A percentile compares a stretch with the other conserved stretches of the same genome.
These are phyloP conservation scores for Yoshiicerus persimilis DNA, from an alignment of 1,140 invertebrate species.

Conservation along the genomic window DNA sequence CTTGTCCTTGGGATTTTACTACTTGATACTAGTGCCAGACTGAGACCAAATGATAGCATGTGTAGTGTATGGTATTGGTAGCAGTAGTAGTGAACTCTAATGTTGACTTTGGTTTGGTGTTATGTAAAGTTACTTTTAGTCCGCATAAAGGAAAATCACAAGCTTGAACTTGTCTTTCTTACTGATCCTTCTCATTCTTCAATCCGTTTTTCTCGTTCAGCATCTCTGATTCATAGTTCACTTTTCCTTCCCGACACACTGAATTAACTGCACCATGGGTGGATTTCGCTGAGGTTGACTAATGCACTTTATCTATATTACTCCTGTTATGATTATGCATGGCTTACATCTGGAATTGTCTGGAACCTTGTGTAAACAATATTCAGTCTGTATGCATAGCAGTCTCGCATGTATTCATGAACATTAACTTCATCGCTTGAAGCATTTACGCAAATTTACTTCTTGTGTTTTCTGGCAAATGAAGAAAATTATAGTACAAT, in stretches of 20 bases:
- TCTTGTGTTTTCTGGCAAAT: neutral
- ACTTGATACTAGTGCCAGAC: neutral
- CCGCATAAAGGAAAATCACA: neutral
- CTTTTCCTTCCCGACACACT: neutral
- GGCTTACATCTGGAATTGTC: neutral
- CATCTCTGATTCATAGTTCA: neutral
- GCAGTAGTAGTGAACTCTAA: neutral
- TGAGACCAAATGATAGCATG: neutral
- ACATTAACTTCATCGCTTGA: too few relatives aligned
- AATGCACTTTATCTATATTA: conserved; percentile 5
- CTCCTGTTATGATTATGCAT: neutral
- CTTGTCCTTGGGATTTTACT: neutral
- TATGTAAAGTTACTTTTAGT: neutral
- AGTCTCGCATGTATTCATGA: too few relatives aligned
- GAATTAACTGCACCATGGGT: conserved; percentile 4
- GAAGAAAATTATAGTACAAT: neutral
- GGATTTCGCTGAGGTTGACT: neutral
- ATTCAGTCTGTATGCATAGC: too few relatives aligned
- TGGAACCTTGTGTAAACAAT: too few relatives aligned
- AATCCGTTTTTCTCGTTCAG: neutral
- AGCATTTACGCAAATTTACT: too few relatives aligned
- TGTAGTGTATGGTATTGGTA: too few relatives aligned
- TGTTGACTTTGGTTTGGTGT: neutral
- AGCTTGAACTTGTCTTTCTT: neutral
- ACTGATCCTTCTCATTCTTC: neutral